Evolutionary conservation across 1,140 invertebrate species (phyloP).

Genomic region (Penaeus indicus): DNA sequence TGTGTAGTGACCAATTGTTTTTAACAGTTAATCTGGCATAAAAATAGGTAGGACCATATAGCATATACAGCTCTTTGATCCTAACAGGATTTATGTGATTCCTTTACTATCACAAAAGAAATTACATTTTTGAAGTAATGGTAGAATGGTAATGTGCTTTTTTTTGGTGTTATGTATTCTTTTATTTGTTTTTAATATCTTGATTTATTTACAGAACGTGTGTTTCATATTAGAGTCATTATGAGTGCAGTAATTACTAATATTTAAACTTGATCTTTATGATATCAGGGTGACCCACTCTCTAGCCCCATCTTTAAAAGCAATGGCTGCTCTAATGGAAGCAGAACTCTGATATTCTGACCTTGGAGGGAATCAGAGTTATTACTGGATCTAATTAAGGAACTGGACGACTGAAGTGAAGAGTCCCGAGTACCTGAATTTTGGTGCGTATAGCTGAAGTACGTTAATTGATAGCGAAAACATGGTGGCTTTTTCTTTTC

Average conservation of each 20-base stretch:
- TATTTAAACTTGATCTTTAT: neutral
- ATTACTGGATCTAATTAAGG: slow-evolving; percentile 75
- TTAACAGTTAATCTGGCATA: no score
- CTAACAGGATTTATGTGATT: no score
- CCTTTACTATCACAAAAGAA: no score
- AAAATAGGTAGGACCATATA: no score
- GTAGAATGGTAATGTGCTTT: neutral
- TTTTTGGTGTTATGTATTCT: neutral
- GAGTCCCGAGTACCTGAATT: slow-evolving; percentile 41
- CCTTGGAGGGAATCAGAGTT: slow-evolving; percentile 76
- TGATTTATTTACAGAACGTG: neutral
- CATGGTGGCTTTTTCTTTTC: neutral
- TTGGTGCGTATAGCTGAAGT: slow-evolving; percentile 10
- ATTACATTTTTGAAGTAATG: neutral
- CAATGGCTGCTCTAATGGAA: slow-evolving; percentile 78
- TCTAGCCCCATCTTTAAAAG: slow-evolving; percentile 74
- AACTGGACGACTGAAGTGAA: slow-evolving; percentile 24
- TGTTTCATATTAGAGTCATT: neutral
- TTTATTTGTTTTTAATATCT: neutral
- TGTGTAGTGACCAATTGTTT: no score
- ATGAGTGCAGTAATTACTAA: neutral
- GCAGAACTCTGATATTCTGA: slow-evolving; percentile 81
- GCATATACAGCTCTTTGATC: no score
- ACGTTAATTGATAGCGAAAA: neutral
- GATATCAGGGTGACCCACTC: slow-evolving; percentile 69